phyloP scores from a whole-genome alignment of 2,888 invertebrate species.

The Drosophila fulvimacula region DNA sequence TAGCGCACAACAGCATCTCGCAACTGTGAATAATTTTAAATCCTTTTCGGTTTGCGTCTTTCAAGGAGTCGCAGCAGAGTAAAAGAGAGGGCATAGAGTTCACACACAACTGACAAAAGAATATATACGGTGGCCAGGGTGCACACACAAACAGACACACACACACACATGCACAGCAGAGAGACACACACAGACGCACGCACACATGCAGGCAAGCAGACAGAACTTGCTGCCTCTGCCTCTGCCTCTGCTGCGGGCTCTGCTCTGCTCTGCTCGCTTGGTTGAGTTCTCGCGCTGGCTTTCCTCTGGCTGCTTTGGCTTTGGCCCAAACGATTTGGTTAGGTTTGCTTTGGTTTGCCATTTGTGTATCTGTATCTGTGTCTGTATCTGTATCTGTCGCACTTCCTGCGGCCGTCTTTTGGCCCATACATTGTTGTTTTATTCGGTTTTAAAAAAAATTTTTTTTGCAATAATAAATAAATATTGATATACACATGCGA shows the following conservation, averaged over 20 bases:
- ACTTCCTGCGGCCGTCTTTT: conserved; percentile 62
- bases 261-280: conserved; percentile 59
- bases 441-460: conserved; percentile 28
- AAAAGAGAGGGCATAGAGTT: conserved; percentile 54
- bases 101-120: conserved; percentile 71
- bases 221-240: conserved; percentile 39
- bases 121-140: conserved; percentile 63
- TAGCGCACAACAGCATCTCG: conserved; percentile 41
- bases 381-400: conserved; percentile 73
- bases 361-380: conserved; percentile 55
- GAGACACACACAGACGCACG: conserved; percentile 36
- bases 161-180: conserved; percentile 21
- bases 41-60: conserved; percentile 48
- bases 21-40: conserved; percentile 45
- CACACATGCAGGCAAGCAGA: conserved; percentile 26
- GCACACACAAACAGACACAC: conserved; percentile 37
- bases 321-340: conserved; percentile 70
- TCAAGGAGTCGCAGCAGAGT: conserved; percentile 9
- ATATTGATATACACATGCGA: conserved; percentile 58
- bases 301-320: conserved; percentile 56
- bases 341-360: conserved; percentile 48
- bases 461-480: conserved; percentile 69
- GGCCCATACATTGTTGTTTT: conserved; percentile 18
- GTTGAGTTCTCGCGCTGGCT: conserved; percentile 65
- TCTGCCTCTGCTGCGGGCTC: conserved; percentile 40